Percentiles rank a stretch among this genome's conserved stretches.
These are phyloP conservation scores for Silurus meridionalis DNA, from an alignment of 2,113 vertebrate genomes.

Conservation along the genomic window DNA sequence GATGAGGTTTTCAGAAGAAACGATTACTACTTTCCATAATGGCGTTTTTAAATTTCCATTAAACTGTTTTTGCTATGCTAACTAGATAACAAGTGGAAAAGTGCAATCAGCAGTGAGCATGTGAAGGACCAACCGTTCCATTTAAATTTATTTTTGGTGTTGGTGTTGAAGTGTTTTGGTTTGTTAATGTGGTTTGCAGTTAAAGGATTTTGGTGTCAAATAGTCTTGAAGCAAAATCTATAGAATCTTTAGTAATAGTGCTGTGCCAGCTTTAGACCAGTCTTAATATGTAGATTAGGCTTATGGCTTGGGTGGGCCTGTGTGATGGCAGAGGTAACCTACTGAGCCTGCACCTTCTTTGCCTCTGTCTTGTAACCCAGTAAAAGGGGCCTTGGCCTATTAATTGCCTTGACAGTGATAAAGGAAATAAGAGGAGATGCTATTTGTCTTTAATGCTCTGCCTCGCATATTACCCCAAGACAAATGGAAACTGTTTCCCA, in stretches of 20 bases:
- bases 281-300: not conserved
- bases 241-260: not conserved
- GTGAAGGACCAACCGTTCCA: not conserved
- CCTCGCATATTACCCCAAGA: conserved; percentile 73
- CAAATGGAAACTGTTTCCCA: conserved; percentile 74
- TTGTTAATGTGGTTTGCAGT: not conserved
- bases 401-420: conserved; percentile 82
- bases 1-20: not conserved
- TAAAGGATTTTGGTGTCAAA: not conserved
- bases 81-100: not conserved
- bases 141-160: not conserved
- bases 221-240: not conserved
- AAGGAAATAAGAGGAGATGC: conserved; percentile 75
- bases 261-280: not conserved
- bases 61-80: not conserved
- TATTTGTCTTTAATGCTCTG: conserved; percentile 78
- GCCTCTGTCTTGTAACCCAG: conserved; percentile 60
- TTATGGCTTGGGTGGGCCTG: conserved; percentile 1
- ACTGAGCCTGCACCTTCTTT: conserved; percentile 37
- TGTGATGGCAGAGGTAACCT: not conserved
- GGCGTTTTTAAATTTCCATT: not conserved
- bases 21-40: not conserved
- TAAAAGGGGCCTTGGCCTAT: conserved; percentile 76
- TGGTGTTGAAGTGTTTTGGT: not conserved
- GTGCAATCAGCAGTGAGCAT: not conserved